These are phyloP conservation scores for Mya arenaria DNA, from an alignment of 1,140 invertebrate genomes.

Conservation along the genomic window DNA sequence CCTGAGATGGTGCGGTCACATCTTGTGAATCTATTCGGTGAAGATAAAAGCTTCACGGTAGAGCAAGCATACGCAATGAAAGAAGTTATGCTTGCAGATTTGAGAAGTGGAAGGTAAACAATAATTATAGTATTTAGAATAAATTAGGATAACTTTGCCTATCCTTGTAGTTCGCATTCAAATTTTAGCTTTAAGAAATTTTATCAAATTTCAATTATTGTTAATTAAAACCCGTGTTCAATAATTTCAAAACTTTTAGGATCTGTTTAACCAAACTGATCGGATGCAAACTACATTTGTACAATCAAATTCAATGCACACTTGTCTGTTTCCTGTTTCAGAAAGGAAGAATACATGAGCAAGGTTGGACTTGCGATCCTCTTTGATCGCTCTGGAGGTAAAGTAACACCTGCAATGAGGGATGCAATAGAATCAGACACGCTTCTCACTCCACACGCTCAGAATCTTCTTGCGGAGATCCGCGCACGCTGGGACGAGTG, in stretches of 20 bases:
- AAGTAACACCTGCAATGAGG: neutral
- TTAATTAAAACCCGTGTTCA: too few relatives aligned
- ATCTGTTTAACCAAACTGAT: too few relatives aligned
- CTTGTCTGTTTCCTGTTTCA: too few relatives aligned
- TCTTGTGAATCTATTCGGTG: conserved; percentile 2
- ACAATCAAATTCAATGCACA: too few relatives aligned
- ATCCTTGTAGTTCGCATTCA: too few relatives aligned
- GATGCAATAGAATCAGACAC: neutral
- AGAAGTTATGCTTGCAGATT: conserved; percentile 3
- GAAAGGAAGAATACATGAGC: conserved; percentile 27
- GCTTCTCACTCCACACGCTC: neutral
- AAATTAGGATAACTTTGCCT: too few relatives aligned
- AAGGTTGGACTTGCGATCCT: conserved; percentile 12
- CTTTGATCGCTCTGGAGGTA: conserved; percentile 3
- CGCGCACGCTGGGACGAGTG: conserved; percentile 13
- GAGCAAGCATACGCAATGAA: conserved; percentile 7
- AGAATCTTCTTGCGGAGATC: neutral
- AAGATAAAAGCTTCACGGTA: conserved; percentile 13
- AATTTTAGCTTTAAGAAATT: too few relatives aligned
- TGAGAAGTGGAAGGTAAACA: neutral
- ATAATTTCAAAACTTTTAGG: too few relatives aligned
- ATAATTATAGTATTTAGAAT: too few relatives aligned
- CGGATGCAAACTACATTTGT: too few relatives aligned
- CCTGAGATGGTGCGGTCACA: neutral
- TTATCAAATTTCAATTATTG: too few relatives aligned